Conservation (phyloP, 2,888 invertebrate genomes). For the Prosapia bicincta region DNA sequence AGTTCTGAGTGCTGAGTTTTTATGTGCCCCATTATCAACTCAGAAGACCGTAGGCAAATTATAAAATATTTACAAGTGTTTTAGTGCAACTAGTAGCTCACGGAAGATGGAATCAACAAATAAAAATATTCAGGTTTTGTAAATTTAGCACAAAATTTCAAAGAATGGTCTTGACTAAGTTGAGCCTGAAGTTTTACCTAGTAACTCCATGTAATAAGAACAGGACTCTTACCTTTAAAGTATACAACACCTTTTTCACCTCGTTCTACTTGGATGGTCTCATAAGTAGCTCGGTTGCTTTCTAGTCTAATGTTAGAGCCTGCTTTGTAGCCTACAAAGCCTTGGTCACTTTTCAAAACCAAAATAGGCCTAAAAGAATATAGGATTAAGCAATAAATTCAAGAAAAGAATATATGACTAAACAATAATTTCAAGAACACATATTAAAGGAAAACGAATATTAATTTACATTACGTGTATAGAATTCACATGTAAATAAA, state of each 20-base stretch:
- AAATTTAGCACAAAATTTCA: no score
- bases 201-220: no score
- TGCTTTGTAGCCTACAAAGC: constrained; percentile 89
- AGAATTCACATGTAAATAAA: not conserved
- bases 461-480: not conserved
- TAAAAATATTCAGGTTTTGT: no score
- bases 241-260: constrained; percentile 85
- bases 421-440: not conserved
- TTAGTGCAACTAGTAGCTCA: no score
- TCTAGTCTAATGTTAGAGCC: constrained; percentile 73
- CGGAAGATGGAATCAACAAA: no score
- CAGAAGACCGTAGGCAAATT: no score
- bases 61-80: no score
- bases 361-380: constrained; percentile 69
- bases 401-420: no score
- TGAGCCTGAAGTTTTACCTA: no score
- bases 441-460: not conserved
- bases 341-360: constrained; percentile 92
- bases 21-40: no score
- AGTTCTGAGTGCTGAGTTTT: no score
- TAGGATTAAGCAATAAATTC: not conserved
- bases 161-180: no score
- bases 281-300: constrained; percentile 94
- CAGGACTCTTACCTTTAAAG: constrained; percentile 93
- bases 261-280: constrained; percentile 87